phyloP scores from a whole-genome alignment of 2,113 vertebrate species.

The Heliornis fulica region DNA sequence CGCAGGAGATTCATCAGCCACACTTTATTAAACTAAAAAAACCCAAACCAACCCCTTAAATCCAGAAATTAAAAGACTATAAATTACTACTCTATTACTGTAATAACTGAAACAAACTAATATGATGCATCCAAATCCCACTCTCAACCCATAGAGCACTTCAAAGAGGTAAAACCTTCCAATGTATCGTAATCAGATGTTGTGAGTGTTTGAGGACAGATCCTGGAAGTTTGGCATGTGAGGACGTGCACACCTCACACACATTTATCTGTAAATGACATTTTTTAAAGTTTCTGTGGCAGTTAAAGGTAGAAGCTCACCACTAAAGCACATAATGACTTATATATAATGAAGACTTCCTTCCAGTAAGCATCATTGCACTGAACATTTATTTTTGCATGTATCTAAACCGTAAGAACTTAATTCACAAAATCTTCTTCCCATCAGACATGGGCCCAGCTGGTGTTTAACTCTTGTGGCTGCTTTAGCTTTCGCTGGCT shows the following conservation, averaged over 20 bases:
- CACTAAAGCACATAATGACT: neutral
- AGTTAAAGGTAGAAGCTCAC: neutral
- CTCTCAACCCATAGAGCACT: neutral
- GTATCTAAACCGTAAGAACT: neutral
- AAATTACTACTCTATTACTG: constrained; percentile 14
- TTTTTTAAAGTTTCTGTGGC: neutral
- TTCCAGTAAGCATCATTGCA: neutral
- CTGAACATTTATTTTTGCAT: neutral
- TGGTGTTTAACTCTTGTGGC: neutral
- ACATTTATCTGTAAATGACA: neutral
- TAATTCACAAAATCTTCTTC: neutral
- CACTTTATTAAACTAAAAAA: constrained; percentile 44
- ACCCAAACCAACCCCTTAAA: neutral
- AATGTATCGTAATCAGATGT: neutral
- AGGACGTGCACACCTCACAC: neutral
- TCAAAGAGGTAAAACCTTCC: neutral
- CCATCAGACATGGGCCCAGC: neutral
- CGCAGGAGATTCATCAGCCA: constrained; percentile 46
- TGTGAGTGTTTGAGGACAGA: neutral
- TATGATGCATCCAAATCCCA: neutral
- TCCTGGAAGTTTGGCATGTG: neutral
- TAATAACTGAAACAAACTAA: constrained; percentile 37
- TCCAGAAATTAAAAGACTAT: constrained; percentile 35
- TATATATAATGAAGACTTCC: neutral
- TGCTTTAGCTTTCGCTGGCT: constrained; percentile 6